A percentile compares a stretch with the other conserved stretches of the same genome.
Evolutionary conservation across 2,888 invertebrate species (phyloP).

Genomic region (Criorhina ranunculi): DNA sequence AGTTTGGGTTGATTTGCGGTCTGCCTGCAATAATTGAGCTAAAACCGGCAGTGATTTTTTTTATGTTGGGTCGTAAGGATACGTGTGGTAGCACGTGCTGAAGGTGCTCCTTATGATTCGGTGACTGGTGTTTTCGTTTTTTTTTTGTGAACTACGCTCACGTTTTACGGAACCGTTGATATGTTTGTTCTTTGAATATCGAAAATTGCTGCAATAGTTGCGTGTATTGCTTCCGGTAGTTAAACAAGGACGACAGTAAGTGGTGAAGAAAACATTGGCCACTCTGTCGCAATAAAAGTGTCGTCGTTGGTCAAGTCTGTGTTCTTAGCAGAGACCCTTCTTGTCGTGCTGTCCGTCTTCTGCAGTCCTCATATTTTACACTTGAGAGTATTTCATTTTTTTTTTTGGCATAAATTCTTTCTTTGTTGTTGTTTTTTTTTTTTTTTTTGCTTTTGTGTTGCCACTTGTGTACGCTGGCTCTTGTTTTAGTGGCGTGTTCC

Average conservation of each 20-base stretch:
- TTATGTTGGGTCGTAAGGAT: slow-evolving; percentile 28
- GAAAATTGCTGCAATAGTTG: slow-evolving; percentile 62
- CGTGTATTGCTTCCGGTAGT: slow-evolving; percentile 55
- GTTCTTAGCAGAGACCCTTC: slow-evolving; percentile 52
- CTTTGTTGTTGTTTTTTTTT: slow-evolving; percentile 39
- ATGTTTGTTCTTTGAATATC: slow-evolving; percentile 69
- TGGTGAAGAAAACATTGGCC: slow-evolving; percentile 37
- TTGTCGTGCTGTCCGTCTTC: slow-evolving; percentile 61
- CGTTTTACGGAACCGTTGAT: slow-evolving; percentile 64
- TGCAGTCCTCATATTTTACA: slow-evolving; percentile 73
- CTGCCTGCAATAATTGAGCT: slow-evolving; percentile 53
- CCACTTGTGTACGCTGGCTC: slow-evolving; percentile 67
- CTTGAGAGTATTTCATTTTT: slow-evolving; percentile 61
- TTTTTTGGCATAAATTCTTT: slow-evolving; percentile 69
- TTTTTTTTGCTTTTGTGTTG: slow-evolving; percentile 65
- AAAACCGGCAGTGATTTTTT: slow-evolving; percentile 51
- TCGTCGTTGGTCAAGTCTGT: slow-evolving; percentile 62
- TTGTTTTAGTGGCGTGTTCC: slow-evolving; percentile 72
- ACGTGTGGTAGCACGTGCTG: slow-evolving; percentile 69
- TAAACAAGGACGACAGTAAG: slow-evolving; percentile 20
- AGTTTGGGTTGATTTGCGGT: slow-evolving; percentile 68
- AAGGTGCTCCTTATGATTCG: slow-evolving; percentile 8
- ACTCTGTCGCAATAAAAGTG: slow-evolving; percentile 69
- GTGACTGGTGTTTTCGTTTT: slow-evolving; percentile 13
- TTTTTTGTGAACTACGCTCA: slow-evolving; percentile 59